A percentile compares a stretch with the other conserved stretches of the same genome.
These are phyloP conservation scores for Pygoscelis antarcticus DNA, from an alignment of 2,113 vertebrate genomes.

Conservation along the genomic window DNA sequence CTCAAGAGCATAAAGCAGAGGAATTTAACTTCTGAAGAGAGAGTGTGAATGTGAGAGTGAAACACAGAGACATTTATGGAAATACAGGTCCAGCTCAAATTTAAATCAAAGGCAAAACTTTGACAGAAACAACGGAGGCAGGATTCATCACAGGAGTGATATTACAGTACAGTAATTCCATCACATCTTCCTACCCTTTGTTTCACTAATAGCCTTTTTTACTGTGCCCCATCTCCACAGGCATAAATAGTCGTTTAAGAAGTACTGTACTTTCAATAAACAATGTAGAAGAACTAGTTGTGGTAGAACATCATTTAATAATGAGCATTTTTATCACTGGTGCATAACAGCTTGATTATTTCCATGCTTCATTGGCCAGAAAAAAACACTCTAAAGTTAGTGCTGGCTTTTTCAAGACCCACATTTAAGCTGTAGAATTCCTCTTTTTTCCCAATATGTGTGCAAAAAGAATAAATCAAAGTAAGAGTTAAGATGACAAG, in stretches of 20 bases:
- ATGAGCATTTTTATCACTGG: neutral
- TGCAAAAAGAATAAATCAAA: neutral
- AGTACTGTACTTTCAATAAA: neutral
- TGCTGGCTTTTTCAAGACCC: neutral
- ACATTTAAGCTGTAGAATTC: neutral
- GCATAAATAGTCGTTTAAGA: neutral
- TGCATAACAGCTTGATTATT: neutral
- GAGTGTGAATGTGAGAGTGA: neutral
- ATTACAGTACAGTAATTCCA: neutral
- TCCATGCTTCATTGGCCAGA: neutral
- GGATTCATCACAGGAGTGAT: neutral
- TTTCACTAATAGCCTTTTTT: neutral
- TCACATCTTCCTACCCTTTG: neutral
- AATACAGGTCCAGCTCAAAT: neutral
- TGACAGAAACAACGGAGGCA: neutral
- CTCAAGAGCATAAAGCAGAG: neutral
- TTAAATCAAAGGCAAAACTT: constrained; percentile 2
- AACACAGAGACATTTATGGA: neutral
- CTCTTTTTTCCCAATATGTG: neutral
- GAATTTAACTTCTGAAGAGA: neutral
- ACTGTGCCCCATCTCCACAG: neutral
- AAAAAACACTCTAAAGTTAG: neutral
- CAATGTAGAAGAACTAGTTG: neutral
- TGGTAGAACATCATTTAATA: neutral
- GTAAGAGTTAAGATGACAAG: neutral